A percentile compares a stretch with the other conserved stretches of the same genome.
These are phyloP conservation scores for Neoscelio sp. DNA, from an alignment of 2,888 invertebrate species.

Conservation along the genomic window DNA sequence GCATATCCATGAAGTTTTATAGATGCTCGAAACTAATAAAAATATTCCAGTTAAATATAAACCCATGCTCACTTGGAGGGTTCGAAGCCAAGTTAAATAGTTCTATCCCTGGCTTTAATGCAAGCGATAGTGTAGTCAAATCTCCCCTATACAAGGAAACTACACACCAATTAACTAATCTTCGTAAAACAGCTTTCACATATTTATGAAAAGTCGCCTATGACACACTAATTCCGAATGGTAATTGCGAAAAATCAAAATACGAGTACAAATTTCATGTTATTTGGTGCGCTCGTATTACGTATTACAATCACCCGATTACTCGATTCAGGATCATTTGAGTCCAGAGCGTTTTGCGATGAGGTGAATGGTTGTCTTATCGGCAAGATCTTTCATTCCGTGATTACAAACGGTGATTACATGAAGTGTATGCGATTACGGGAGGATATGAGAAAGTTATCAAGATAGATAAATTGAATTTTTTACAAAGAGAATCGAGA, in stretches of 20 bases:
- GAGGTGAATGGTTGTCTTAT: conserved; percentile 58
- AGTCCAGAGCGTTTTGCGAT: conserved; percentile 47
- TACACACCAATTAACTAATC: too few species aligned
- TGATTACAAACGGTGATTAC: conserved; percentile 65
- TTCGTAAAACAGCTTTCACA: too few species aligned
- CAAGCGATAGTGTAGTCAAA: too few species aligned
- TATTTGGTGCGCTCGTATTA: conserved; percentile 55
- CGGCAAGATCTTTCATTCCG: conserved; percentile 55
- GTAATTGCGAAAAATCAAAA: conserved; percentile 57
- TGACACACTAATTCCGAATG: neutral
- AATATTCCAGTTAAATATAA: too few species aligned
- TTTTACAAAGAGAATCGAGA: conserved; percentile 4
- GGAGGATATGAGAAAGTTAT: conserved; percentile 63
- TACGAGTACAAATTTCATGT: conserved; percentile 59
- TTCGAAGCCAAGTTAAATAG: too few species aligned
- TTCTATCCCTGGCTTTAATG: too few species aligned
- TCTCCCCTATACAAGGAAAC: too few species aligned
- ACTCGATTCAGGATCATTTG: conserved; percentile 49
- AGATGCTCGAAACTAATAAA: too few species aligned
- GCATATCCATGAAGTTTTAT: too few species aligned
- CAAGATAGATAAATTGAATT: conserved; percentile 71
- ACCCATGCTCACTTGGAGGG: too few species aligned
- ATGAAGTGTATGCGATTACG: conserved; percentile 66
- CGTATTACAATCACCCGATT: conserved; percentile 48
- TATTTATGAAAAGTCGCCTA: too few species aligned